Evolutionary conservation across 2,113 vertebrate genomes (phyloP).

Genomic region (Pandion haliaetus): DNA sequence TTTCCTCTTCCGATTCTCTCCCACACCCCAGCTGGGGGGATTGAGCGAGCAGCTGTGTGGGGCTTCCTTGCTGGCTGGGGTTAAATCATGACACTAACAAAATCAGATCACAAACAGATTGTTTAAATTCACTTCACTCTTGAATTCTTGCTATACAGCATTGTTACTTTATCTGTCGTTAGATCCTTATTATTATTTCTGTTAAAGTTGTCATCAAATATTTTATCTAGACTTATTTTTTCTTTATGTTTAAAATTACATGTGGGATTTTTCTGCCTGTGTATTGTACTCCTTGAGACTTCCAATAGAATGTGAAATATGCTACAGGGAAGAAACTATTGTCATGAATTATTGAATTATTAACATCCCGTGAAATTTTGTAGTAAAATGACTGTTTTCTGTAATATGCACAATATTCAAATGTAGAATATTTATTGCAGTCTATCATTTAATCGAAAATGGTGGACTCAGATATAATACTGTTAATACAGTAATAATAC

Average conservation of each 20-base stretch:
- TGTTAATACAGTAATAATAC: not conserved
- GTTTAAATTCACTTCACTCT: not conserved
- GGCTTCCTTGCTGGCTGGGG: no score
- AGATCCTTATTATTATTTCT: not conserved
- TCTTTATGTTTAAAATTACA: not conserved
- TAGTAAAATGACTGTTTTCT: not conserved
- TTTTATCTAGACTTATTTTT: not conserved
- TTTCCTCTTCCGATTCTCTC: no score
- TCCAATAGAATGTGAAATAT: not conserved
- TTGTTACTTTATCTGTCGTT: not conserved
- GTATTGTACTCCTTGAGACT: not conserved
- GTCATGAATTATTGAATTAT: not conserved
- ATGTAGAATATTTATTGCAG: not conserved
- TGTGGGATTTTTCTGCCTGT: not conserved
- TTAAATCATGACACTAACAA: not conserved
- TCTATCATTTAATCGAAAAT: not conserved
- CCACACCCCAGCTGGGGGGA: no score
- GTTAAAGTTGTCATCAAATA: not conserved
- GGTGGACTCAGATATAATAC: not conserved
- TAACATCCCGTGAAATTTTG: not conserved
- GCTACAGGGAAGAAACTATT: not conserved
- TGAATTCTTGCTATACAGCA: not conserved
- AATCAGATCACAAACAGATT: not conserved
- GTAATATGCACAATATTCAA: not conserved
- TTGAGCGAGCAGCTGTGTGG: no score